These are phyloP conservation scores for Rhinoptilus africanus DNA, from an alignment of 2,113 vertebrate genomes.

Conservation along the genomic window DNA sequence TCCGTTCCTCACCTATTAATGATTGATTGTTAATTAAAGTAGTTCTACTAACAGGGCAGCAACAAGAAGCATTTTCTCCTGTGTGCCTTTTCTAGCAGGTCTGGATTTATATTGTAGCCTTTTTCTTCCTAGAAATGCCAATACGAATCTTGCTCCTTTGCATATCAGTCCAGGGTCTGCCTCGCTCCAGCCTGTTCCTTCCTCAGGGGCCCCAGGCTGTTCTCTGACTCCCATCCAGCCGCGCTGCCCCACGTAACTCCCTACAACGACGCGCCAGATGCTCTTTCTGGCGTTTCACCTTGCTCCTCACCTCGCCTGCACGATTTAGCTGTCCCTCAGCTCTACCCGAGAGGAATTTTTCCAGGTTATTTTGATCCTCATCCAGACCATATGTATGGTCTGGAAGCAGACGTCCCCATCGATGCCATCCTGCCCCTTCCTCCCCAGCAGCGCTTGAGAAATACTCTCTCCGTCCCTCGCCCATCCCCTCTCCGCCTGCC, in stretches of 20 bases:
- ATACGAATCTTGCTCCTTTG: neutral
- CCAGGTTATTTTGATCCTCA: neutral
- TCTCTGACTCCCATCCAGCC: neutral
- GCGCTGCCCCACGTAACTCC: neutral
- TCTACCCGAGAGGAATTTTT: neutral
- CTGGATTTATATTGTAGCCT: neutral
- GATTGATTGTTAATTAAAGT: rapidly evolving
- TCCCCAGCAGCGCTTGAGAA: neutral
- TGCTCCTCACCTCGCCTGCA: neutral
- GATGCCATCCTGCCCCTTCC: neutral
- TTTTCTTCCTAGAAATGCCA: neutral
- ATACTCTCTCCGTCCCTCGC: rapidly evolving
- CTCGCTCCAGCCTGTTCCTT: neutral
- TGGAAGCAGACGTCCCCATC: neutral
- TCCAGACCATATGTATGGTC: neutral
- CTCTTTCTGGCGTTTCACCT: neutral
- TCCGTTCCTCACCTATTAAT: neutral
- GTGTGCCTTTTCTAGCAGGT: neutral
- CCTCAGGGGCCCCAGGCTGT: neutral
- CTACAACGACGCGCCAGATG: rapidly evolving
- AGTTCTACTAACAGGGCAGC: neutral
- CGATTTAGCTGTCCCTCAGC: neutral
- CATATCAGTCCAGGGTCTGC: neutral
- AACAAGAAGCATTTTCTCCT: neutral
- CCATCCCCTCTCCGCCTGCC: neutral